Percentiles rank a stretch among this genome's conserved stretches.
Conservation (phyloP, 2,797 vertebrate genomes). For the Tiaroga cobitis region DNA sequence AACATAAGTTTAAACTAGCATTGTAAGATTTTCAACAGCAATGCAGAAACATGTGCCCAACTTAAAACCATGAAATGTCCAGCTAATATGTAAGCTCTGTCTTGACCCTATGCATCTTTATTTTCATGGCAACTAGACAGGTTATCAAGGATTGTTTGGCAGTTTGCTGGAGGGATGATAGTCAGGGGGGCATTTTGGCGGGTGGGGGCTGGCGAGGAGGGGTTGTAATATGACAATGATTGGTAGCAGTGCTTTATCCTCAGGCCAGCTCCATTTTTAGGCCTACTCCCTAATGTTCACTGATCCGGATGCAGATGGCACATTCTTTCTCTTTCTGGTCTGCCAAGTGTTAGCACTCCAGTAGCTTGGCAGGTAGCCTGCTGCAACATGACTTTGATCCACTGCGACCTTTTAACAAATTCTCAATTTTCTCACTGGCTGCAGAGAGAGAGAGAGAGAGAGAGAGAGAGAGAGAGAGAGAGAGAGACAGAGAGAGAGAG, state of each 20-base stretch:
- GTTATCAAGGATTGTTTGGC: slow-evolving; percentile 59
- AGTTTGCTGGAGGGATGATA: slow-evolving; percentile 27
- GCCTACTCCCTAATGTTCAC: slow-evolving; percentile 64
- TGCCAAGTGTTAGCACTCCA: slow-evolving; percentile 65
- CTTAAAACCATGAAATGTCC: slow-evolving; percentile 7
- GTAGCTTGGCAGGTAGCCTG: slow-evolving; percentile 70
- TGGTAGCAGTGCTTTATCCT: slow-evolving; percentile 58
- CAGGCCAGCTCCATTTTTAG: slow-evolving; percentile 64
- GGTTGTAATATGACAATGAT: slow-evolving; percentile 64
- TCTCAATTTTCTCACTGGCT: slow-evolving; percentile 70
- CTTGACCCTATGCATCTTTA: slow-evolving; percentile 54
- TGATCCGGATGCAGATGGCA: slow-evolving; percentile 67
- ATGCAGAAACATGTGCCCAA: slow-evolving; percentile 32
- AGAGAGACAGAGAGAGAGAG: too few species aligned
- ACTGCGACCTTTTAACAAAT: slow-evolving; percentile 79
- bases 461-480: not conserved
- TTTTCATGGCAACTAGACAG: slow-evolving; percentile 51
- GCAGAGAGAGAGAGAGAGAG: slow-evolving; percentile 16
- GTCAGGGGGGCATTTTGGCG: slow-evolving; percentile 34
- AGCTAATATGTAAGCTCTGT: slow-evolving; percentile 14
- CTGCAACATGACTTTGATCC: slow-evolving; percentile 74
- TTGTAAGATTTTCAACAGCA: not conserved
- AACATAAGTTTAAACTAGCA: too few species aligned
- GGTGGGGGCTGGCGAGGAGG: slow-evolving; percentile 21
- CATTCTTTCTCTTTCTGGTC: slow-evolving; percentile 65